A percentile compares a stretch with the other conserved stretches of the same genome.
Evolutionary conservation across 2,113 vertebrate species (phyloP).

Genomic region (Dryoscopus gambensis): DNA sequence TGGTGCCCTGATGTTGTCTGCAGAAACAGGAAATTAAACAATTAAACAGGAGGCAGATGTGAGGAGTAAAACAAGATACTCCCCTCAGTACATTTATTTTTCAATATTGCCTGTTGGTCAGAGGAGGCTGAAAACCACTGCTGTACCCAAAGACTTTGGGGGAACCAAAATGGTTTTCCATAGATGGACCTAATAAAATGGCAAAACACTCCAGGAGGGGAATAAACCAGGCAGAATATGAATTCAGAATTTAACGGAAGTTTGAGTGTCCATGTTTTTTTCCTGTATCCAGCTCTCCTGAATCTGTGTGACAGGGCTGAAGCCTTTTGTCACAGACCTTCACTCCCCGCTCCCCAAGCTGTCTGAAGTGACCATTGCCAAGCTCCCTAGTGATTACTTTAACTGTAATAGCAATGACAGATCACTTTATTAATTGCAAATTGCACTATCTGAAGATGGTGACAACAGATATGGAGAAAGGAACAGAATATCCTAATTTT

Average conservation of each 20-base stretch:
- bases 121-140: not conserved
- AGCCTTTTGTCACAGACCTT: not conserved
- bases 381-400: not conserved
- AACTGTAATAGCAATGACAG: constrained; percentile 3
- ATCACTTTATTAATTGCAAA: constrained; percentile 52
- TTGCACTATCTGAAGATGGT: constrained; percentile 42
- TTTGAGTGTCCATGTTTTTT: not conserved
- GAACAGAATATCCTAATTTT: constrained; percentile 52
- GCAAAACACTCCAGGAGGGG: not conserved
- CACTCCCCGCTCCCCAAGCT: not conserved
- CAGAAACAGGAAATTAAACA: constrained; percentile 24
- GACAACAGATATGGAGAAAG: constrained; percentile 44
- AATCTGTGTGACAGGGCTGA: not conserved
- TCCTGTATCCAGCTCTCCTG: not conserved
- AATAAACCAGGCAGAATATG: not conserved
- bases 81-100: not conserved
- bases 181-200: not conserved
- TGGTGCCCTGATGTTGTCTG: not conserved
- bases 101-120: not conserved
- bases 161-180: not conserved
- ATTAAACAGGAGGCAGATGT: not conserved
- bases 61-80: not conserved
- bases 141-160: not conserved
- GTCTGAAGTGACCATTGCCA: not conserved
- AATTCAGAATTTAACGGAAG: not conserved